These are phyloP conservation scores for Oreotrochilus melanogaster DNA, from an alignment of 2,113 vertebrate species.

Conservation along the genomic window DNA sequence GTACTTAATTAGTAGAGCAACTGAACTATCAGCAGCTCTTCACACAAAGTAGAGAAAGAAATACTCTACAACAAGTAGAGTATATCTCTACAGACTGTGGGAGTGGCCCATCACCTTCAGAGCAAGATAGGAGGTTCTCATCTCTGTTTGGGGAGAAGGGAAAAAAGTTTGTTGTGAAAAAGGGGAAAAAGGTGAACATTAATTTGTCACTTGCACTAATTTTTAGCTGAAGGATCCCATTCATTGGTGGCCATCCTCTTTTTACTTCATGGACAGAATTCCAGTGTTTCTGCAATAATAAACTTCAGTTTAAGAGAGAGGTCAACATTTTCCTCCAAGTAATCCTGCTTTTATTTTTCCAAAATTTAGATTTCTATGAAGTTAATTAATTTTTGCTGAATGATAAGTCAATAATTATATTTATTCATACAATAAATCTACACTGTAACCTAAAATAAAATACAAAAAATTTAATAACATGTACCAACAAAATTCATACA, in stretches of 20 bases:
- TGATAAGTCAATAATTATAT: background rate
- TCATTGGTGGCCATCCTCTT: background rate
- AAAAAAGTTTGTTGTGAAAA: background rate
- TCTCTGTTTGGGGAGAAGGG: background rate
- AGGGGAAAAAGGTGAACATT: background rate
- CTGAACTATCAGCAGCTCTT: background rate
- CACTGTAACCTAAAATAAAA: background rate
- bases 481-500: background rate
- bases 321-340: background rate
- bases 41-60: background rate
- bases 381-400: background rate
- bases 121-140: background rate
- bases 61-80: background rate
- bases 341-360: background rate
- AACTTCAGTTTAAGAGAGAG: background rate
- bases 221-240: background rate
- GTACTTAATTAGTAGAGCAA: background rate
- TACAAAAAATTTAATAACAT: background rate
- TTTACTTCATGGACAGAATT: rapidly evolving
- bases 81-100: background rate
- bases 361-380: background rate
- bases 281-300: background rate
- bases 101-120: background rate
- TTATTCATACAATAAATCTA: background rate
- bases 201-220: background rate